phyloP scores from a whole-genome alignment of 1,140 invertebrate species.

The Capitella teleta region DNA sequence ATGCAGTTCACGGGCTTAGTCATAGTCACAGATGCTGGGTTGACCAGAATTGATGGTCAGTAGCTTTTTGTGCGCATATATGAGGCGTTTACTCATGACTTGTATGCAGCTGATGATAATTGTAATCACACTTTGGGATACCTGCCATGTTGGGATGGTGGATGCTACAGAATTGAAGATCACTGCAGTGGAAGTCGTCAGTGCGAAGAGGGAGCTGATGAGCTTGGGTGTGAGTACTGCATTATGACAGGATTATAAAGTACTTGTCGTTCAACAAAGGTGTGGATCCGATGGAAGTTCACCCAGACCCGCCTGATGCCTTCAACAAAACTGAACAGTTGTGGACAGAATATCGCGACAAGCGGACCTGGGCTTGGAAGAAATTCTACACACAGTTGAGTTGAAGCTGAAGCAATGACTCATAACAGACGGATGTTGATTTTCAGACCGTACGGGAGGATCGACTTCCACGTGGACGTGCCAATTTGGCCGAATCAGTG shows the following conservation, averaged over 20 bases:
- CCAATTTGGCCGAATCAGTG: slow-evolving; percentile 73
- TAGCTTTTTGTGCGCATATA: background rate
- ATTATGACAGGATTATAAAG: too few relatives aligned
- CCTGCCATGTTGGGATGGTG: slow-evolving; percentile 56
- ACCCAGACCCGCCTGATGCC: too few relatives aligned
- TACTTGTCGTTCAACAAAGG: too few relatives aligned
- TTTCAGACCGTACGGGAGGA: slow-evolving; percentile 34
- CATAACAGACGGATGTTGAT: background rate
- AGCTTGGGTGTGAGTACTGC: slow-evolving; percentile 64
- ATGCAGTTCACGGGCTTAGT: slow-evolving; percentile 34
- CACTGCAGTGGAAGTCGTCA: slow-evolving; percentile 61
- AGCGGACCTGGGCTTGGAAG: slow-evolving; percentile 1
- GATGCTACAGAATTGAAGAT: slow-evolving; percentile 63
- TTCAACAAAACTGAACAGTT: too few relatives aligned
- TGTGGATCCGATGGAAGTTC: too few relatives aligned
- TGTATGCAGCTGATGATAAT: slow-evolving; percentile 25
- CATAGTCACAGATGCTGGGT: slow-evolving; percentile 35
- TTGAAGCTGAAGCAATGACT: background rate
- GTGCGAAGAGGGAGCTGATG: slow-evolving; percentile 79
- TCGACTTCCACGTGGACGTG: slow-evolving; percentile 66
- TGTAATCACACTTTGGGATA: slow-evolving; percentile 65
- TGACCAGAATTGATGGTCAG: slow-evolving; percentile 53
- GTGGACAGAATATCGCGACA: background rate
- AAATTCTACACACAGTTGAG: slow-evolving; percentile 4
- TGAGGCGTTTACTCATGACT: too few relatives aligned